These are phyloP conservation scores for Pycnomerus fuliginosus DNA, from an alignment of 2,888 invertebrate genomes.

Conservation along the genomic window DNA sequence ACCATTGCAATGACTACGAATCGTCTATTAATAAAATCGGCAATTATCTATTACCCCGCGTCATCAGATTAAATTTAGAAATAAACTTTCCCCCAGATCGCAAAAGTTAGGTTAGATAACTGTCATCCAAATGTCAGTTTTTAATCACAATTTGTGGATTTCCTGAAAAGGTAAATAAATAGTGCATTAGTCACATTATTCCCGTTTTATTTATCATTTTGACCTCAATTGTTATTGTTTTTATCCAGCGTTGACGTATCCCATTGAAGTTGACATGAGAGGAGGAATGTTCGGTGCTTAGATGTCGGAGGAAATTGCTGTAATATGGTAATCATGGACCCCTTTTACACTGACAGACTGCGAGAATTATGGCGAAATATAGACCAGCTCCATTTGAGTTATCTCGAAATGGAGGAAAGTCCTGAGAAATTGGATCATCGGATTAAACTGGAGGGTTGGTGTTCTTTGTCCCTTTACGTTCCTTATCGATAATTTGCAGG, in stretches of 20 bases:
- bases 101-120: constrained; percentile 21
- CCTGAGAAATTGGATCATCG: constrained; percentile 74
- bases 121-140: constrained; percentile 11
- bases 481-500: constrained; percentile 54
- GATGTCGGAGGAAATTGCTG: no score
- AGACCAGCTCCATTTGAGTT: constrained; percentile 73
- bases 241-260: no score
- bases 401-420: constrained; percentile 78
- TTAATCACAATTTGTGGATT: neutral
- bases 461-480: constrained; percentile 6
- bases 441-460: constrained; percentile 72
- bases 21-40: no score
- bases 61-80: no score
- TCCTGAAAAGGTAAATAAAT: constrained; percentile 8
- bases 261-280: no score
- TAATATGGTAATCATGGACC: constrained; percentile 53
- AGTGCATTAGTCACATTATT: neutral
- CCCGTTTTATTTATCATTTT: neutral
- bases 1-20: no score
- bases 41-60: no score
- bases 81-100: no score
- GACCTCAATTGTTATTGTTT: no score
- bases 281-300: no score
- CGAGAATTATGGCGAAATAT: constrained; percentile 72
- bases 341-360: constrained; percentile 60